These are phyloP conservation scores for Penaeus monodon DNA, from an alignment of 2,888 invertebrate genomes.

Conservation along the genomic window DNA sequence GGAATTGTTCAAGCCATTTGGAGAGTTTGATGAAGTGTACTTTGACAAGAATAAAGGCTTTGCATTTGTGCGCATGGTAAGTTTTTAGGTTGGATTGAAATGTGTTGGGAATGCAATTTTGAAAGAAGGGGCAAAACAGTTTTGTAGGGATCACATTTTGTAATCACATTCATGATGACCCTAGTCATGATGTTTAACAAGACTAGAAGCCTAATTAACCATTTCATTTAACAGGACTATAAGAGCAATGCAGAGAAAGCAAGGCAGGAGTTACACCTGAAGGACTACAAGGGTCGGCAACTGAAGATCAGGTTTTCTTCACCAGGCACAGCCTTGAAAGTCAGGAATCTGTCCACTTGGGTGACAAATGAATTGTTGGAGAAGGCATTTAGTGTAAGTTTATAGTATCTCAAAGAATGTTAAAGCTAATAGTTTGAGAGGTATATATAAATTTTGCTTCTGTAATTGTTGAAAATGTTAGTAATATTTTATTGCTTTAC, in stretches of 20 bases:
- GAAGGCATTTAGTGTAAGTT: slow-evolving; percentile 81
- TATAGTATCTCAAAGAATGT: too few species aligned
- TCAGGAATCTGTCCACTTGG: slow-evolving; percentile 91
- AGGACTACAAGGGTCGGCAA: slow-evolving; percentile 84
- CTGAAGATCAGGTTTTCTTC: slow-evolving; percentile 95
- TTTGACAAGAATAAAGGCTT: slow-evolving; percentile 96
- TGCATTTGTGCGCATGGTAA: slow-evolving; percentile 92
- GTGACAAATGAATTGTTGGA: slow-evolving; percentile 96
- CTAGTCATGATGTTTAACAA: too few species aligned
- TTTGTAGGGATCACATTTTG: too few species aligned
- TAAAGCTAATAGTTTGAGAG: too few species aligned
- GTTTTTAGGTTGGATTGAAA: slow-evolving; percentile 64
- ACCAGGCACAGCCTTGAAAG: slow-evolving; percentile 90
- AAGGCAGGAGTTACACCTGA: slow-evolving; percentile 92
- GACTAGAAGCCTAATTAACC: too few species aligned
- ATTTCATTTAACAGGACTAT: slow-evolving; percentile 78
- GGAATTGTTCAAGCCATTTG: slow-evolving; percentile 86
- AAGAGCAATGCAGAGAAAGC: slow-evolving; percentile 94
- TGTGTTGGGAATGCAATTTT: background rate
- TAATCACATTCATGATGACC: too few species aligned
- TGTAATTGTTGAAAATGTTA: too few species aligned
- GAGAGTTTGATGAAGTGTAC: slow-evolving; percentile 94
- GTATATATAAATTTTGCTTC: too few species aligned
- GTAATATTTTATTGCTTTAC: background rate
- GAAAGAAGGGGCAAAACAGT: background rate